Conservation (phyloP, 2,113 vertebrate species). For the Peromyscus californicus region DNA sequence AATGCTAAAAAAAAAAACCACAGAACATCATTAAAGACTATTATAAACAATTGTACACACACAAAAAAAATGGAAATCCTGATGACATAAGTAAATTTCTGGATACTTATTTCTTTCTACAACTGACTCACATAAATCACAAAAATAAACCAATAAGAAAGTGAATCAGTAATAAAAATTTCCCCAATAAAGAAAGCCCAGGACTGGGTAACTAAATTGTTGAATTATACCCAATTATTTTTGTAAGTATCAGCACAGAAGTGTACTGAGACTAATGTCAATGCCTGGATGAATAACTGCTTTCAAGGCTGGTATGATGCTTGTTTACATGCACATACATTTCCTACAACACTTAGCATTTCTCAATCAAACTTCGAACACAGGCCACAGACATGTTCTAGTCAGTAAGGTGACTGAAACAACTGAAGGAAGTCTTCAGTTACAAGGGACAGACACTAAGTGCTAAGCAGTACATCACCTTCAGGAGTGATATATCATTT, state of each 20-base stretch:
- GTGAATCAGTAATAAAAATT: not conserved
- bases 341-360: slow-evolving; percentile 56
- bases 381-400: slow-evolving; percentile 41
- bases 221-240: not conserved
- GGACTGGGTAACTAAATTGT: not conserved
- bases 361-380: slow-evolving; percentile 47
- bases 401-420: not conserved
- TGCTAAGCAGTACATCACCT: not conserved
- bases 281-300: slow-evolving; percentile 87
- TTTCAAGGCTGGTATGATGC: slow-evolving; percentile 62
- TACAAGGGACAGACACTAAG: slow-evolving; percentile 15
- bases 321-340: slow-evolving; percentile 80
- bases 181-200: not conserved
- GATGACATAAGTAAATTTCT: not conserved
- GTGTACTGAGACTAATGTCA: slow-evolving; percentile 93
- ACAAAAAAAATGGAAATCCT: not conserved
- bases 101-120: not conserved
- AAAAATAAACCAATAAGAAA: not conserved
- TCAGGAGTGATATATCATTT: not conserved
- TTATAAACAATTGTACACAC: not conserved
- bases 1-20: not conserved
- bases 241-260: slow-evolving; percentile 79
- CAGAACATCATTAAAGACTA: not conserved
- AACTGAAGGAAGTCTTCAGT: not conserved
- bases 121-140: not conserved